These are phyloP conservation scores for Neoascia interrupta DNA, from an alignment of 2,888 invertebrate genomes.

Conservation along the genomic window DNA sequence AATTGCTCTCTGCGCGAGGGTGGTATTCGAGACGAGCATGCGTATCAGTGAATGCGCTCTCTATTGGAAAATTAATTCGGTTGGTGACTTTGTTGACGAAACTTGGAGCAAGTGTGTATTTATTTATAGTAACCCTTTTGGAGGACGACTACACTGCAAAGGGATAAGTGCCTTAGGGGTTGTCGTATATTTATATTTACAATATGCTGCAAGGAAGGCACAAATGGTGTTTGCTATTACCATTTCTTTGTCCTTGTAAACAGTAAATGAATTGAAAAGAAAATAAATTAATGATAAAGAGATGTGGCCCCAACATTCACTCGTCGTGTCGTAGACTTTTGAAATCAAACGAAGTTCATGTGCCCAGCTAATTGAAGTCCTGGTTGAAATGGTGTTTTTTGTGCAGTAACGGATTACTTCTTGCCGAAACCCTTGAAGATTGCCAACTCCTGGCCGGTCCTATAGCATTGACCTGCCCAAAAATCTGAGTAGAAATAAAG, in stretches of 20 bases:
- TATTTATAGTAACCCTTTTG: constrained; percentile 40
- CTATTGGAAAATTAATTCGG: constrained; percentile 16
- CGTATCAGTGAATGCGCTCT: neutral
- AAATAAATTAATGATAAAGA: too few relatives aligned
- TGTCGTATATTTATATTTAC: constrained; percentile 22
- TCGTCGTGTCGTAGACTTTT: too few relatives aligned
- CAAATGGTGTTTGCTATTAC: constrained; percentile 1
- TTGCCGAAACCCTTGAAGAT: too few relatives aligned
- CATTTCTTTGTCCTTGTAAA: constrained; percentile 16
- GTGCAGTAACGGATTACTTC: too few relatives aligned
- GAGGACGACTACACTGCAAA: constrained; percentile 6
- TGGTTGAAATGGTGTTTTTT: too few relatives aligned
- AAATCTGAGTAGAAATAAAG: too few relatives aligned
- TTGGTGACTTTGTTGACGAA: constrained; percentile 41
- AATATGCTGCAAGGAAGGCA: neutral
- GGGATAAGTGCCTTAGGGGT: neutral
- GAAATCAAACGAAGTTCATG: too few relatives aligned
- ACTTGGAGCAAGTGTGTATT: constrained; percentile 22
- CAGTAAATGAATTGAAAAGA: neutral
- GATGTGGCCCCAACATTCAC: too few relatives aligned
- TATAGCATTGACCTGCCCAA: too few relatives aligned
- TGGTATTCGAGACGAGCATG: neutral
- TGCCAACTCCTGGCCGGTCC: too few relatives aligned
- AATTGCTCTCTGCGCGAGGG: too few relatives aligned
- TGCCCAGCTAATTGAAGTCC: too few relatives aligned